These are phyloP conservation scores for Takifugu ocellatus DNA, from an alignment of 2,797 vertebrate species.

Conservation along the genomic window DNA sequence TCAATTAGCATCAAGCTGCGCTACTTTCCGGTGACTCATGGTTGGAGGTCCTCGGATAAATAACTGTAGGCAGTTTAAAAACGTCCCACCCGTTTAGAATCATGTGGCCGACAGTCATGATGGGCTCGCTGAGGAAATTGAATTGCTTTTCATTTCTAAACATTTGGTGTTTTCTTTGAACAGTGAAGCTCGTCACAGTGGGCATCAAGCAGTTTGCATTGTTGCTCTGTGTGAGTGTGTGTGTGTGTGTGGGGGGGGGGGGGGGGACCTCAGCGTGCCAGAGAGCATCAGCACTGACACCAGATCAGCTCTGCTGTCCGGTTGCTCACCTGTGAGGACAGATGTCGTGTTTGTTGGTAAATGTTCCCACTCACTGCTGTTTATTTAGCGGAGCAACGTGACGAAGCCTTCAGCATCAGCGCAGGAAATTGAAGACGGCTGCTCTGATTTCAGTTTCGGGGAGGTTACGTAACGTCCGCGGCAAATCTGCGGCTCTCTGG, in stretches of 20 bases:
- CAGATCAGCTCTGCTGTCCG: slow-evolving; percentile 18
- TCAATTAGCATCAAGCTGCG: slow-evolving; percentile 43
- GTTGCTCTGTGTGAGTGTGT: not conserved
- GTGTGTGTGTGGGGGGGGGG: not conserved
- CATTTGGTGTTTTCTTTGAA: slow-evolving; percentile 9
- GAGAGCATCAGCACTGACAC: slow-evolving; percentile 23
- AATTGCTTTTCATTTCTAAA: slow-evolving; percentile 13
- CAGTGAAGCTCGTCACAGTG: not conserved
- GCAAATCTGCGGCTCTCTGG: not conserved
- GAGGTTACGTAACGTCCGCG: not conserved
- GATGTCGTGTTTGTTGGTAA: slow-evolving; percentile 4
- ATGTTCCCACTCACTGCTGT: not conserved
- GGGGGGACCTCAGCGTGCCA: not conserved
- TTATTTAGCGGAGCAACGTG: too few relatives aligned
- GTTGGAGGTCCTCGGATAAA: slow-evolving; percentile 22
- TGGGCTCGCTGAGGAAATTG: slow-evolving; percentile 21
- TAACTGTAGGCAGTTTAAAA: slow-evolving; percentile 31
- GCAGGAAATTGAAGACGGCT: too few relatives aligned
- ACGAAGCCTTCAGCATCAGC: too few relatives aligned
- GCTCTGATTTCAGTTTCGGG: too few relatives aligned
- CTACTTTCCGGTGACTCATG: slow-evolving; percentile 30
- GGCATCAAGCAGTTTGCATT: not conserved
- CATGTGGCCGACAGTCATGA: slow-evolving; percentile 16
- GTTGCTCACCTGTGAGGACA: slow-evolving; percentile 11
- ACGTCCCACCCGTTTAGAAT: slow-evolving; percentile 23